phyloP scores from a whole-genome alignment of 2,113 vertebrate genomes.

The Nycticebus coucang region DNA sequence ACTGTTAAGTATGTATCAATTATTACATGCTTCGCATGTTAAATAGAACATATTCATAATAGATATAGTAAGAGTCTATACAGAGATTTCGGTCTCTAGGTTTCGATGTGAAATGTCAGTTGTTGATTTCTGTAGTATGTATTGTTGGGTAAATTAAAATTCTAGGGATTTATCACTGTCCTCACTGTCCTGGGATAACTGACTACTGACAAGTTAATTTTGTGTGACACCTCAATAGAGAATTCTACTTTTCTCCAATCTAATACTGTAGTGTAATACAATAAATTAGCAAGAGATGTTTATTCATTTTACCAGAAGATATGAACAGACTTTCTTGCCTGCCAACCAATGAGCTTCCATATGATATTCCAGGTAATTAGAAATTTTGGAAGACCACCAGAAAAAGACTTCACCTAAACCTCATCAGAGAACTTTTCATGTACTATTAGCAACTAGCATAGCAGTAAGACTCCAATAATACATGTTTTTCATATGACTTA shows the following conservation, averaged over 20 bases:
- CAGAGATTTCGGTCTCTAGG: slow-evolving; percentile 3
- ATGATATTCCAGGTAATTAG: not conserved
- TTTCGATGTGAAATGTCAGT: not conserved
- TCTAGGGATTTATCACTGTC: not conserved
- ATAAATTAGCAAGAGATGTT: not conserved
- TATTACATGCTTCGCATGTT: not conserved
- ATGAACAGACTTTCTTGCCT: not conserved
- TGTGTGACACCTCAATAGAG: not conserved
- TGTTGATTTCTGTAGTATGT: not conserved
- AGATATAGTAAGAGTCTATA: not conserved
- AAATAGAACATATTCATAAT: not conserved
- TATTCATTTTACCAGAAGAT: not conserved
- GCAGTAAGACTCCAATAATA: not conserved
- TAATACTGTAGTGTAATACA: not conserved
- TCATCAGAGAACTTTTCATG: not conserved
- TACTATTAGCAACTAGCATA: not conserved
- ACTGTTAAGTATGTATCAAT: not conserved
- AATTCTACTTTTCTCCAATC: not conserved
- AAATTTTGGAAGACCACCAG: not conserved
- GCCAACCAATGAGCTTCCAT: not conserved
- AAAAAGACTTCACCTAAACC: not conserved
- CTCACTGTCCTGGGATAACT: not conserved
- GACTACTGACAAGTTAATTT: not conserved
- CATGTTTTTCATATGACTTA: not conserved
- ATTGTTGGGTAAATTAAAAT: not conserved